Conservation (phyloP, 2,888 invertebrate species). For the Silvanus unidentatus region DNA sequence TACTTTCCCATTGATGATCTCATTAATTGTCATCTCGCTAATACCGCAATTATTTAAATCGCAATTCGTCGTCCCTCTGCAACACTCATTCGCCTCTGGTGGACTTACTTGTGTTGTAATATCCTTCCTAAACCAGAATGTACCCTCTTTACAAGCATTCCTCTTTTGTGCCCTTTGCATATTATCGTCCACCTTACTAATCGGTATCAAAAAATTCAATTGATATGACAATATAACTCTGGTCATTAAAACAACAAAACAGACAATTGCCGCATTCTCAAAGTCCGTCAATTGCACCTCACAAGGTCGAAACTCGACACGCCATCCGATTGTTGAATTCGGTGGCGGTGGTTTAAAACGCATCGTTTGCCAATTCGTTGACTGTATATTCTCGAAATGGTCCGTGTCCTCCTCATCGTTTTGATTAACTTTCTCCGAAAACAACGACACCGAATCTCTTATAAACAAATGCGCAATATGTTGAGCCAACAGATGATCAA, state of each 20-base stretch:
- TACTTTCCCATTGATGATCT: constrained; percentile 95
- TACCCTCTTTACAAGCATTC: constrained; percentile 74
- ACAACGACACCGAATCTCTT: constrained; percentile 90
- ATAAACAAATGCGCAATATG: constrained; percentile 98
- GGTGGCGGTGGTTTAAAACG: constrained; percentile 97
- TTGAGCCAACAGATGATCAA: constrained; percentile 88
- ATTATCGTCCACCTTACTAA: constrained; percentile 95
- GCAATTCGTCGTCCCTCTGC: constrained; percentile 31
- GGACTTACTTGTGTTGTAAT: constrained; percentile 54
- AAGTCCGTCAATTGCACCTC: constrained; percentile 98
- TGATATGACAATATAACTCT: constrained; percentile 94
- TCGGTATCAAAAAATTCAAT: constrained; percentile 93
- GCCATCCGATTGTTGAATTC: constrained; percentile 94
- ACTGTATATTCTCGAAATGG: constrained; percentile 99
- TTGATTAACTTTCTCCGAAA: constrained; percentile 91
- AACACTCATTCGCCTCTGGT: constrained; percentile 43
- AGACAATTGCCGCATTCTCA: constrained; percentile 98
- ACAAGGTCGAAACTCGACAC: constrained; percentile 98
- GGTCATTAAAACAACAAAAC: constrained; percentile 94
- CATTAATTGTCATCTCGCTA: constrained; percentile 82
- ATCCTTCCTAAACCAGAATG: constrained; percentile 91
- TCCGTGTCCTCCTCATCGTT: constrained; percentile 91
- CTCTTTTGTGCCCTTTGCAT: constrained; percentile 92
- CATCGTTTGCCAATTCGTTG: constrained; percentile 99
- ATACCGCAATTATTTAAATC: constrained; percentile 45